These are phyloP conservation scores for Tanaodytes sp. DNA, from an alignment of 2,888 invertebrate genomes.

Conservation along the genomic window DNA sequence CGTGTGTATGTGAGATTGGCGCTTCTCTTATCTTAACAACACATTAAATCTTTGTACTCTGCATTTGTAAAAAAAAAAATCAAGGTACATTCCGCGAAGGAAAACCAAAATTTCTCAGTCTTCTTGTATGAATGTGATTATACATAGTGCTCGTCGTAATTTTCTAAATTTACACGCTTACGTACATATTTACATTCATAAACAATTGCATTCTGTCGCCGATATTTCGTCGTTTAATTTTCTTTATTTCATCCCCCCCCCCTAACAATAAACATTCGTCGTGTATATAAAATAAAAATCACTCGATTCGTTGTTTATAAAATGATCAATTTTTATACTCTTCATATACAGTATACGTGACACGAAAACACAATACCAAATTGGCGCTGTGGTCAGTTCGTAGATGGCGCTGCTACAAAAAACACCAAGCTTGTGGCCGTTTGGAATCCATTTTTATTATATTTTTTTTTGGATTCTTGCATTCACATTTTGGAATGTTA, in stretches of 20 bases:
- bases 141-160: constrained; percentile 28
- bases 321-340: too few species aligned
- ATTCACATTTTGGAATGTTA: constrained; percentile 21
- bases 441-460: too few species aligned
- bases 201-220: constrained; percentile 38
- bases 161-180: constrained; percentile 29
- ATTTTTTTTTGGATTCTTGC: too few species aligned
- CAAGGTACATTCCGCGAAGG: constrained; percentile 46
- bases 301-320: too few species aligned
- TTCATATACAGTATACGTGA: too few species aligned
- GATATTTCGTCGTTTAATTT: too few species aligned
- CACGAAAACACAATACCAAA: too few species aligned
- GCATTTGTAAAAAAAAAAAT: constrained; percentile 46
- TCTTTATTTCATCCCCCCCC: too few species aligned
- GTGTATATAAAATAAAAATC: too few species aligned
- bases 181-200: constrained; percentile 47
- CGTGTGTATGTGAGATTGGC: constrained; percentile 29
- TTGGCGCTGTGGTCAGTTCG: too few species aligned
- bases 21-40: constrained; percentile 46
- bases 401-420: neutral
- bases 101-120: constrained; percentile 51
- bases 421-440: too few species aligned
- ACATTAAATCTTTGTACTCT: constrained; percentile 52
- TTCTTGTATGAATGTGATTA: constrained; percentile 46
- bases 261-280: too few species aligned